These are phyloP conservation scores for Unio pictorum DNA, from an alignment of 2,888 invertebrate genomes.

Conservation along the genomic window DNA sequence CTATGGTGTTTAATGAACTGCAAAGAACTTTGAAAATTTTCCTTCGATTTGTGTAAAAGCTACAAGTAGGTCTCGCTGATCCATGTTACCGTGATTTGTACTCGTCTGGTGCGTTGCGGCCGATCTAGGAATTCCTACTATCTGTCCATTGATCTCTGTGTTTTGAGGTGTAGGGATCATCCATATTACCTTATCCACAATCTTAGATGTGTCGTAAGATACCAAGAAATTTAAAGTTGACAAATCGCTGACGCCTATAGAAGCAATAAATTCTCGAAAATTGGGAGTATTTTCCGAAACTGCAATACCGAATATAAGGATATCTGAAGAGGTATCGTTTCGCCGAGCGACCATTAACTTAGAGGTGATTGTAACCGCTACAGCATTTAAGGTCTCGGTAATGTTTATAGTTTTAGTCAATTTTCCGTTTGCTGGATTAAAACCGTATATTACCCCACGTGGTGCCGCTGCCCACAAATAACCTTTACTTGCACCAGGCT, in stretches of 20 bases:
- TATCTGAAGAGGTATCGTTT: conserved; percentile 15
- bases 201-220: conserved; percentile 26
- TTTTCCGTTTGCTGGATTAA: conserved; percentile 4
- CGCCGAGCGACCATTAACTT: conserved; percentile 25
- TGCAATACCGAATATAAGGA: conserved; percentile 27
- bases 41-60: conserved; percentile 21
- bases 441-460: neutral
- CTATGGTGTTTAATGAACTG: conserved; percentile 9
- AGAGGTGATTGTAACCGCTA: conserved; percentile 18
- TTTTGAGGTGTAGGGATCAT: conserved; percentile 36
- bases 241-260: conserved; percentile 7
- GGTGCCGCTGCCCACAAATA: conserved; percentile 5
- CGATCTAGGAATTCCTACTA: conserved; percentile 21
- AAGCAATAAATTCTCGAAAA: neutral
- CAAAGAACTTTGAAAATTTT: conserved; percentile 21
- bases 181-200: conserved; percentile 21
- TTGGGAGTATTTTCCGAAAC: neutral
- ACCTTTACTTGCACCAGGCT: too few species aligned
- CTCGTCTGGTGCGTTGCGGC: neutral
- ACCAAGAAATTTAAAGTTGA: conserved; percentile 13
- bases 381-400: neutral
- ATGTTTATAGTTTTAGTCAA: conserved; percentile 7
- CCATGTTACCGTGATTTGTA: conserved; percentile 4
- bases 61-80: conserved; percentile 9
- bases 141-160: conserved; percentile 28